These are phyloP conservation scores for Drosophila monieri DNA, from an alignment of 2,888 invertebrate species.

Conservation along the genomic window DNA sequence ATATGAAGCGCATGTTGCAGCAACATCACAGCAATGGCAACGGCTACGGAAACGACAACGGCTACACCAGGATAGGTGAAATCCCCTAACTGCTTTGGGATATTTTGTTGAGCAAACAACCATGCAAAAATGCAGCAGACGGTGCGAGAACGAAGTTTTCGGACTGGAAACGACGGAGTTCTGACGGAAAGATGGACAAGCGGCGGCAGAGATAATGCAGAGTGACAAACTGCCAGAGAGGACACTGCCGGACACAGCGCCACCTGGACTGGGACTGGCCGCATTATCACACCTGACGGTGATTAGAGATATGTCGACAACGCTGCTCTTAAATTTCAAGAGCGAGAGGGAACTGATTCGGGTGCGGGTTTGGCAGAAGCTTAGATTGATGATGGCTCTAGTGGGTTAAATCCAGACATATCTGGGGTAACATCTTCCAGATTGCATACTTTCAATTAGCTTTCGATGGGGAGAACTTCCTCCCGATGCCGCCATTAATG, in stretches of 20 bases:
- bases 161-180: constrained; percentile 5
- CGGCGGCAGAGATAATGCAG: constrained; percentile 37
- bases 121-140: constrained; percentile 61
- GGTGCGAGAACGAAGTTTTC: constrained; percentile 30
- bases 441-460: constrained; percentile 21
- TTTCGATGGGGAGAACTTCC: constrained; percentile 4
- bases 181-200: constrained; percentile 11
- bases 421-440: not conserved
- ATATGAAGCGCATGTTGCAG: constrained; percentile 61
- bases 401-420: constrained; percentile 2
- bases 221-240: constrained; percentile 63
- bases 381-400: constrained; percentile 49
- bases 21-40: constrained; percentile 16
- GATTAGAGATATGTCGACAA: constrained; percentile 47
- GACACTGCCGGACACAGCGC: constrained; percentile 12
- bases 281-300: constrained; percentile 71
- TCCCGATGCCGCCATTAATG: constrained; percentile 27
- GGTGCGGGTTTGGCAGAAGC: constrained; percentile 35
- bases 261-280: constrained; percentile 27
- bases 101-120: constrained; percentile 64
- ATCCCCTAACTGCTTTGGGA: constrained; percentile 63
- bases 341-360: not conserved
- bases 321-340: constrained; percentile 49
- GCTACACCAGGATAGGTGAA: constrained; percentile 34
- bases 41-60: constrained; percentile 15